These are phyloP conservation scores for Panthera uncia DNA, from an alignment of 2,113 vertebrate species.

Conservation along the genomic window DNA sequence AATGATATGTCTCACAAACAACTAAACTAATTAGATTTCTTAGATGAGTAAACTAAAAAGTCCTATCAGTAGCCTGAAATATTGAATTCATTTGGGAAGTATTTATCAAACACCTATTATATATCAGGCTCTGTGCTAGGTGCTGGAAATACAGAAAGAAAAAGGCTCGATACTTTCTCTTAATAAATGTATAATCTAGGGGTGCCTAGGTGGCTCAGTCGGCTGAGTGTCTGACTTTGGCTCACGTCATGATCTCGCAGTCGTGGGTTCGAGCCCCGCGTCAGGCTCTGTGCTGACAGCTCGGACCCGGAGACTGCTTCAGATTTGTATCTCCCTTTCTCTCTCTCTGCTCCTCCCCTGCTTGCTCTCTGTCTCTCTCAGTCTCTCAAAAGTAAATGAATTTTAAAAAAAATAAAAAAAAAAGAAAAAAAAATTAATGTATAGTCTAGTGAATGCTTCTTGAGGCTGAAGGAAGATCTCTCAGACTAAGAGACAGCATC, in stretches of 20 bases:
- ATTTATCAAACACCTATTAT: constrained; percentile 6
- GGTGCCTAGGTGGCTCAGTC: background rate
- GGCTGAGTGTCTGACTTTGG: background rate
- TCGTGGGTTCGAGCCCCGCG: background rate
- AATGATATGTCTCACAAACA: constrained; percentile 1
- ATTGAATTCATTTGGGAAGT: constrained; percentile 22
- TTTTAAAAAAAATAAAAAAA: background rate
- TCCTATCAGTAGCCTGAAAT: constrained; percentile 10
- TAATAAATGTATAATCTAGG: background rate
- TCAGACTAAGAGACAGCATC: background rate
- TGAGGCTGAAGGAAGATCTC: background rate
- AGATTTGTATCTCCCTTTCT: background rate
- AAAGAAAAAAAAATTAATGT: background rate
- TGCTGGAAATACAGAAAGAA: background rate
- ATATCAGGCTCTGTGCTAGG: background rate
- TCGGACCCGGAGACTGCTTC: background rate
- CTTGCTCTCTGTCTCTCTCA: background rate
- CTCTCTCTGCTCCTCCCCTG: background rate
- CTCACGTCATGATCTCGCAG: background rate
- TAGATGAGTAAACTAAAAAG: background rate
- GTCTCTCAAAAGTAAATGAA: background rate
- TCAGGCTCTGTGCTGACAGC: background rate
- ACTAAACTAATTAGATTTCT: constrained; percentile 26
- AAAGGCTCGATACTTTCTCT: background rate
- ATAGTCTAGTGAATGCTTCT: background rate